Evolutionary conservation across 2,888 invertebrate species (phyloP).

Genomic region (Trimorus sp.): DNA sequence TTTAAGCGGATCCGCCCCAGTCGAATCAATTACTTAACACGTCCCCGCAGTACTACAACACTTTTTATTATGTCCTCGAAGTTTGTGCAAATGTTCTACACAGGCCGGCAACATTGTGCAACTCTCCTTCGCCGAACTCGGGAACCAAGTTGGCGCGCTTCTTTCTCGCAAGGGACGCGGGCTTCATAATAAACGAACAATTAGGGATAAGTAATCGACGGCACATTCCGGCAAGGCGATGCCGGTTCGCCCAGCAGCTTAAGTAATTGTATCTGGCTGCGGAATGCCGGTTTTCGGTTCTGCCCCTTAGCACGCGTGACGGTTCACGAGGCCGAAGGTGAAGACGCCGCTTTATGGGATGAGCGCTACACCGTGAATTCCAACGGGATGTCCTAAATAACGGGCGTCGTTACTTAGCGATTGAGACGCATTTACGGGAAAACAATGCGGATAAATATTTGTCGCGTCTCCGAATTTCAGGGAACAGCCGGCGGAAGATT

Average conservation of each 20-base stretch:
- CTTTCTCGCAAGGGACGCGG: conserved; percentile 58
- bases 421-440: conserved; percentile 67
- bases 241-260: conserved; percentile 69
- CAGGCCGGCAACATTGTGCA: conserved; percentile 43
- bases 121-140: conserved; percentile 45
- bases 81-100: conserved; percentile 54
- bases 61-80: conserved; percentile 51
- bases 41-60: conserved; percentile 36
- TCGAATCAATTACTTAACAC: conserved; percentile 49
- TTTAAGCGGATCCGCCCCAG: conserved; percentile 15
- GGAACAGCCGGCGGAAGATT: conserved; percentile 48
- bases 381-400: conserved; percentile 72
- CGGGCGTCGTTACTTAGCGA: conserved; percentile 62
- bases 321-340: conserved; percentile 47
- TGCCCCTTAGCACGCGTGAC: conserved; percentile 31
- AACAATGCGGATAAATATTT: conserved; percentile 78
- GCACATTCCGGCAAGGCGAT: conserved; percentile 69
- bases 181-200: conserved; percentile 69
- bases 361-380: conserved; percentile 68
- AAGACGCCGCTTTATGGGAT: conserved; percentile 47
- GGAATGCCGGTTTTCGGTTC: conserved; percentile 69
- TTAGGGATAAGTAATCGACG: conserved; percentile 76
- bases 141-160: conserved; percentile 68
- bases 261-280: conserved; percentile 72
- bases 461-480: conserved; percentile 51